Evolutionary conservation across 2,113 vertebrate genomes (phyloP).

Genomic region (Alethe diademata): DNA sequence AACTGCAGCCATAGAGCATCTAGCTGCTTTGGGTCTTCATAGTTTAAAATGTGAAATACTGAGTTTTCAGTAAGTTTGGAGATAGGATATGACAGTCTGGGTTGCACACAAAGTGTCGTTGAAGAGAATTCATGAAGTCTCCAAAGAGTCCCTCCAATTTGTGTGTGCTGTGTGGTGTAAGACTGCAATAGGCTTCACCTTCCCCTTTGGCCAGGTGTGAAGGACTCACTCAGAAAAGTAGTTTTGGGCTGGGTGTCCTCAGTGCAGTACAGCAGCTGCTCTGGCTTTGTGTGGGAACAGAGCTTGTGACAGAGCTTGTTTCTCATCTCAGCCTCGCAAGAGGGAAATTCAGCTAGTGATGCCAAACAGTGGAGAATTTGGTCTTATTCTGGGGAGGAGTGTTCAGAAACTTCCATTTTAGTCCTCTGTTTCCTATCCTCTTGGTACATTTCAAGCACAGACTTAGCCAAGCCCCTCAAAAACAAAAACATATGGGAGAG

Average conservation of each 20-base stretch:
- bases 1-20: neutral
- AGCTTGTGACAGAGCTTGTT: neutral
- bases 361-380: neutral
- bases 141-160: neutral
- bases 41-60: neutral
- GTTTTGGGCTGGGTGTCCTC: neutral
- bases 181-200: neutral
- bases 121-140: neutral
- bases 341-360: neutral
- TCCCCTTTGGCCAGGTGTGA: neutral
- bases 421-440: neutral
- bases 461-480: neutral
- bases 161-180: neutral
- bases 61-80: neutral
- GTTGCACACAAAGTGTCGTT: rapidly evolving
- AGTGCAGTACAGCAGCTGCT: rapidly evolving
- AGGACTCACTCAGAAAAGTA: neutral
- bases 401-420: neutral
- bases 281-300: neutral
- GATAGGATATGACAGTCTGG: neutral
- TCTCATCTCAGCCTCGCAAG: neutral
- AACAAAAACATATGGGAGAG: neutral
- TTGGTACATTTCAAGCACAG: neutral
- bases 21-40: neutral
- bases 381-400: neutral